Evolutionary conservation across 2,113 vertebrate species (phyloP).

Genomic region (Spheniscus mendiculus): DNA sequence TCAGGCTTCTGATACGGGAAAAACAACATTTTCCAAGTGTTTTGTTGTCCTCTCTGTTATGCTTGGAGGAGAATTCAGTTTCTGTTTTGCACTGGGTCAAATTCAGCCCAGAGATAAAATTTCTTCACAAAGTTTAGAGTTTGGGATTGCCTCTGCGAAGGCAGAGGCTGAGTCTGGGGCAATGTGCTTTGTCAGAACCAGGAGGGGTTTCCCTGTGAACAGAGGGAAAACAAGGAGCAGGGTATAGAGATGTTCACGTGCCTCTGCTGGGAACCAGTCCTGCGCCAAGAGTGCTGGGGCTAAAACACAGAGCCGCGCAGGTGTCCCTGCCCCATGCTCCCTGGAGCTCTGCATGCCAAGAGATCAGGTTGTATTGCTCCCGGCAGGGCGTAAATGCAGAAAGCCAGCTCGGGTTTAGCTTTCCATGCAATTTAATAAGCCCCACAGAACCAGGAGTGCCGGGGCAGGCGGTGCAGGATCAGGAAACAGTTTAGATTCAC

Average conservation of each 20-base stretch:
- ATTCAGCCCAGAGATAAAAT: background rate
- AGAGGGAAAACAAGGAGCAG: background rate
- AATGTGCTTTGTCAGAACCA: background rate
- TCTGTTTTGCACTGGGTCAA: background rate
- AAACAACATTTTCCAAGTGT: background rate
- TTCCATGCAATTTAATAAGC: background rate
- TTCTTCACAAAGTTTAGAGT: background rate
- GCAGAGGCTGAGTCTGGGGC: background rate
- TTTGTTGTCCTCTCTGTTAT: background rate
- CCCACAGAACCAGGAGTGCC: background rate
- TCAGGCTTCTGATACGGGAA: background rate
- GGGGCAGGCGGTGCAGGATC: background rate
- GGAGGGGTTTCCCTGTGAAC: background rate
- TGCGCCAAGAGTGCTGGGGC: rapidly evolving
- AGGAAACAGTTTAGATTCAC: background rate
- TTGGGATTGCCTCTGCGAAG: background rate
- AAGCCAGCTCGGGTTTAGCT: background rate
- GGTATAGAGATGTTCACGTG: background rate
- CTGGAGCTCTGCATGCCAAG: background rate
- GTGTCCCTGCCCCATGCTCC: background rate
- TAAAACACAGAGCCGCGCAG: background rate
- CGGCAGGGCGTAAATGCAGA: background rate
- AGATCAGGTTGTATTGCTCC: background rate
- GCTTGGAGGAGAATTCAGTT: background rate
- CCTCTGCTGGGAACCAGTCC: background rate